A percentile compares a stretch with the other conserved stretches of the same genome.
Conservation (phyloP, 2,113 vertebrate genomes). For the Oreochromis tanganicae region DNA sequence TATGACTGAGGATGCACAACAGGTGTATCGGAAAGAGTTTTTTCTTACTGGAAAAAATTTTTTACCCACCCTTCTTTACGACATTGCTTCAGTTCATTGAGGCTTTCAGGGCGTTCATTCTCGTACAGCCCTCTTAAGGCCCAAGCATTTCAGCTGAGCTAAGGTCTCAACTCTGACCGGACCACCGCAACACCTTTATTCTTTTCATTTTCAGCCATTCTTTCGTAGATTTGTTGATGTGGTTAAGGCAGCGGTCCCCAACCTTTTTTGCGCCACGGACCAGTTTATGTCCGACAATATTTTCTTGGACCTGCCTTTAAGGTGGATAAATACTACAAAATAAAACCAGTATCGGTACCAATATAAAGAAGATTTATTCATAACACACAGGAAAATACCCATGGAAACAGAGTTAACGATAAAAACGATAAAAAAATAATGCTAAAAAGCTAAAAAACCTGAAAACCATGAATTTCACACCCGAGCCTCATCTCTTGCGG, state of each 20-base stretch:
- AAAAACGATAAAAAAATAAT: fast-evolving
- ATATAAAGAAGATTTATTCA: background rate
- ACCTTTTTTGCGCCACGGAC: background rate
- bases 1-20: background rate
- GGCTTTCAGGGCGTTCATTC: background rate
- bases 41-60: fast-evolving
- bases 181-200: background rate
- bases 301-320: fast-evolving
- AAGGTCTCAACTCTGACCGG: background rate
- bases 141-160: background rate
- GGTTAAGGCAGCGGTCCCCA: background rate
- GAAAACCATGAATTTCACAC: background rate
- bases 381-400: fast-evolving
- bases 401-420: fast-evolving
- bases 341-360: background rate
- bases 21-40: background rate
- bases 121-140: background rate
- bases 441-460: background rate
- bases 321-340: background rate
- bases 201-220: background rate
- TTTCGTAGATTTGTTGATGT: background rate
- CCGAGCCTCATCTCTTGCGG: too few relatives aligned
- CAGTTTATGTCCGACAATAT: background rate
- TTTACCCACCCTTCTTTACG: background rate
- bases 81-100: background rate